Percentiles rank a stretch among this genome's conserved stretches.
These are phyloP conservation scores for Pegoplata infirma DNA, from an alignment of 2,888 invertebrate species.

Conservation along the genomic window DNA sequence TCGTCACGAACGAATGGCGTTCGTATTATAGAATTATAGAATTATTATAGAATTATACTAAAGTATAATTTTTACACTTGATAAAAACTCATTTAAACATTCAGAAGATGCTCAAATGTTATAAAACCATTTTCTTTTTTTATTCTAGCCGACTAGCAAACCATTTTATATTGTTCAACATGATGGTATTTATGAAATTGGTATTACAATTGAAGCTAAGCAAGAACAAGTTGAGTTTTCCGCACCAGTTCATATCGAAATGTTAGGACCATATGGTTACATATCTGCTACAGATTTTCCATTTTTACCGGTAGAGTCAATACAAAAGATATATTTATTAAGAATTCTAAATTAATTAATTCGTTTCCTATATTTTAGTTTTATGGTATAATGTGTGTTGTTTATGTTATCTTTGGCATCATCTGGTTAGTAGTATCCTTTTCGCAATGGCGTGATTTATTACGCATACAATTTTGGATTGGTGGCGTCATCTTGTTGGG, in stretches of 20 bases:
- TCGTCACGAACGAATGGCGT: too few species aligned
- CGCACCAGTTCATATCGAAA: slow-evolving; percentile 84
- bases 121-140: slow-evolving; percentile 21
- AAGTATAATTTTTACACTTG: too few species aligned
- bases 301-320: slow-evolving; percentile 84
- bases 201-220: slow-evolving; percentile 78
- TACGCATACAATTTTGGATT: slow-evolving; percentile 97
- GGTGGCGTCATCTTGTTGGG: slow-evolving; percentile 93
- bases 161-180: slow-evolving; percentile 81
- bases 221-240: slow-evolving; percentile 78
- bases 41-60: too few species aligned
- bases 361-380: slow-evolving; percentile 80
- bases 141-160: slow-evolving; percentile 73
- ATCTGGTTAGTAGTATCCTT: slow-evolving; percentile 91
- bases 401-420: slow-evolving; percentile 90
- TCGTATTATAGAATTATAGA: too few species aligned
- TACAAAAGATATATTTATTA: background rate
- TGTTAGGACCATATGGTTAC: slow-evolving; percentile 86
- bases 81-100: too few species aligned
- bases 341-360: background rate
- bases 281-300: slow-evolving; percentile 95
- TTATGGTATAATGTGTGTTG: slow-evolving; percentile 92
- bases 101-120: too few species aligned
- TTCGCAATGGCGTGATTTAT: slow-evolving; percentile 92
- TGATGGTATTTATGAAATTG: slow-evolving; percentile 87